These are phyloP conservation scores for Latheticus oryzae DNA, from an alignment of 2,888 invertebrate genomes.

Conservation along the genomic window DNA sequence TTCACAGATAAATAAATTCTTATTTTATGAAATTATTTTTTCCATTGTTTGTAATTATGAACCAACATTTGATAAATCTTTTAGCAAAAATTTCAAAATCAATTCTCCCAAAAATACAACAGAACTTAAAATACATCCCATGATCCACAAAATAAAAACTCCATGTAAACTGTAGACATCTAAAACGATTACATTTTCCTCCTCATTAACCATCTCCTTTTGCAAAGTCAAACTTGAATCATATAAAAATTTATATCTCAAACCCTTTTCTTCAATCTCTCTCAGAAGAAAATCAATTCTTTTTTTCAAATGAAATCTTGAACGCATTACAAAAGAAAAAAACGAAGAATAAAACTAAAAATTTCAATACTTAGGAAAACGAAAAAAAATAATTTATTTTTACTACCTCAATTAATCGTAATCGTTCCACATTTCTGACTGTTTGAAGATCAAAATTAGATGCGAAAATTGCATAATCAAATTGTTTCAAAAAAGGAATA, in stretches of 20 bases:
- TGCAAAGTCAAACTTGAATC: neutral
- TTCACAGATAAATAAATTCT: too few relatives aligned
- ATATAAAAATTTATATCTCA: slow-evolving; percentile 2
- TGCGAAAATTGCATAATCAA: neutral
- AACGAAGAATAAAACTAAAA: slow-evolving; percentile 5
- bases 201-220: slow-evolving; percentile 3
- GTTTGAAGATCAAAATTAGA: neutral
- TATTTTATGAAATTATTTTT: too few relatives aligned
- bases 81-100: too few relatives aligned
- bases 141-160: slow-evolving; percentile 9
- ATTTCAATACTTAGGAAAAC: too few relatives aligned
- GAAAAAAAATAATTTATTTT: neutral
- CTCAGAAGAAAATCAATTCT: slow-evolving; percentile 9
- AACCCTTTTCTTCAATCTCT: slow-evolving; percentile 10
- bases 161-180: slow-evolving; percentile 6
- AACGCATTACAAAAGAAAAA: slow-evolving; percentile 1
- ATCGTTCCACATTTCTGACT: neutral
- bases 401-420: neutral
- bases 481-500: neutral
- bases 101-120: slow-evolving; percentile 4
- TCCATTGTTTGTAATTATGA: too few relatives aligned
- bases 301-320: slow-evolving; percentile 6
- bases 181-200: slow-evolving; percentile 8
- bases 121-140: neutral
- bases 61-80: too few relatives aligned